phyloP scores from a whole-genome alignment of 2,888 invertebrate species.

The Psococerastis gibbosa region DNA sequence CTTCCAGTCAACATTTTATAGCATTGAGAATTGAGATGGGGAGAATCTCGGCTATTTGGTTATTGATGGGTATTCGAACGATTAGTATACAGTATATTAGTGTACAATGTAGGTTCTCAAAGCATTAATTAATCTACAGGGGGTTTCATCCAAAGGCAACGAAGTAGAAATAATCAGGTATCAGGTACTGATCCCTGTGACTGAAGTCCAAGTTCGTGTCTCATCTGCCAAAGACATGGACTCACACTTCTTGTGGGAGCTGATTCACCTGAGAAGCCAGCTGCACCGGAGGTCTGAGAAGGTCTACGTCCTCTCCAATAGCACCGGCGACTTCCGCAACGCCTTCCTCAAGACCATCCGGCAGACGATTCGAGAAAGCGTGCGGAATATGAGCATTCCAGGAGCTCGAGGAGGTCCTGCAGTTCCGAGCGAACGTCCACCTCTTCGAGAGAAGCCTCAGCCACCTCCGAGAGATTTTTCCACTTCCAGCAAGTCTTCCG shows the following conservation, averaged over 20 bases:
- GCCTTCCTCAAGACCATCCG: constrained; percentile 93
- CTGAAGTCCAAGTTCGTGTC: constrained; percentile 90
- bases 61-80: too few species aligned
- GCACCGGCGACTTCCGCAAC: constrained; percentile 89
- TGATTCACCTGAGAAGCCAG: constrained; percentile 86
- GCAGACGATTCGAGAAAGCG: constrained; percentile 92
- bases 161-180: constrained; percentile 93
- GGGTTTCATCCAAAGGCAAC: constrained; percentile 70
- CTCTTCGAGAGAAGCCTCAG: not conserved
- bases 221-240: constrained; percentile 90
- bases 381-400: constrained; percentile 91
- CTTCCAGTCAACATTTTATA: too few species aligned
- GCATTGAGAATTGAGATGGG: too few species aligned
- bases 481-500: constrained; percentile 7
- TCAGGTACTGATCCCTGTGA: constrained; percentile 90
- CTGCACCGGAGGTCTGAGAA: constrained; percentile 87
- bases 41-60: too few species aligned
- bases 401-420: constrained; percentile 35
- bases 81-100: too few species aligned
- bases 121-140: too few species aligned
- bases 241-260: constrained; percentile 92
- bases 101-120: too few species aligned
- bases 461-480: constrained; percentile 7
- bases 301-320: constrained; percentile 89
- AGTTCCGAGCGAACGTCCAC: not conserved